Conservation (phyloP, 2,113 vertebrate genomes). For the Synodontis membranacea region DNA sequence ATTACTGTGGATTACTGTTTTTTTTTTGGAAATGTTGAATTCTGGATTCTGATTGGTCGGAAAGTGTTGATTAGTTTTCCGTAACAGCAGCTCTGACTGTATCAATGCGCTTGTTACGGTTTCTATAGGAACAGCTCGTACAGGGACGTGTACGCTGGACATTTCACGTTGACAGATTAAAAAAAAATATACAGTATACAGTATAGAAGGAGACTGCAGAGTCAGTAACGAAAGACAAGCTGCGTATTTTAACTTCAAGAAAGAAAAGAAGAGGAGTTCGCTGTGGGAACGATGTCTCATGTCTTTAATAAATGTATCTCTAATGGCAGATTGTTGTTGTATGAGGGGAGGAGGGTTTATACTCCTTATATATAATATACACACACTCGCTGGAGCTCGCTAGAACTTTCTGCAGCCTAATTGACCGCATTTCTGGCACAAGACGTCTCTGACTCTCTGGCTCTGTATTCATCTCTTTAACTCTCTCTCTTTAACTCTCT, state of each 20-base stretch:
- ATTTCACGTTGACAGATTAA: not conserved
- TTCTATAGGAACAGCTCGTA: not conserved
- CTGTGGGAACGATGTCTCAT: no score
- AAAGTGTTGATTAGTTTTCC: not conserved
- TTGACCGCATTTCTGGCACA: not conserved
- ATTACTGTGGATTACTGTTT: not conserved
- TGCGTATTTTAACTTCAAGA: no score
- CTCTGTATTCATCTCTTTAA: not conserved
- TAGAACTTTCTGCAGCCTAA: conserved; percentile 4
- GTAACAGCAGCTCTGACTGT: not conserved
- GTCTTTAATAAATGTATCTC: not conserved
- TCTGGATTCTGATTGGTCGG: not conserved
- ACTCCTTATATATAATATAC: not conserved
- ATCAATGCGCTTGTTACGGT: not conserved
- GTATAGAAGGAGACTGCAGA: no score
- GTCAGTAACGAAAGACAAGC: no score
- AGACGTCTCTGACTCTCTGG: not conserved
- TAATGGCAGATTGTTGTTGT: not conserved
- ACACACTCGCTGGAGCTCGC: not conserved
- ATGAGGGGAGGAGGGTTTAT: not conserved
- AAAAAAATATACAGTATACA: no score
- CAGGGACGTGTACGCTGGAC: not conserved
- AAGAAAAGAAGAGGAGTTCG: no score
- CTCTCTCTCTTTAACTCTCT: not conserved
- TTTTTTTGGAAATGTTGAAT: not conserved